Conservation (phyloP, 2,113 vertebrate species). For the Stegastes partitus region DNA sequence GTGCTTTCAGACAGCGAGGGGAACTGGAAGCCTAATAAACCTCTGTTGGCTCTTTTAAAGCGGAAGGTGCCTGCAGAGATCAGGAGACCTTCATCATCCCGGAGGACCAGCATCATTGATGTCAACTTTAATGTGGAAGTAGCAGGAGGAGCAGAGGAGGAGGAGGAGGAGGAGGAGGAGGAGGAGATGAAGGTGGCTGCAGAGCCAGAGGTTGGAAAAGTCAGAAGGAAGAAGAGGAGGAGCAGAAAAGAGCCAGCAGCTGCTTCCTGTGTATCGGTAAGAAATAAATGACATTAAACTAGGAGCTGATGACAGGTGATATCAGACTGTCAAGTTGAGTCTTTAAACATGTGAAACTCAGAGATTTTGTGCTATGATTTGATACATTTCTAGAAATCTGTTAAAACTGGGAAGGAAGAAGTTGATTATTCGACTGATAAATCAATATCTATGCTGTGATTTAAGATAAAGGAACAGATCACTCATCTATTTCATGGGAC, state of each 20-base stretch:
- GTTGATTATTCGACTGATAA: too few species aligned
- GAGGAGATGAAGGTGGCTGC: constrained; percentile 33
- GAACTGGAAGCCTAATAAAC: constrained; percentile 58
- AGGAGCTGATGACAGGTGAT: background rate
- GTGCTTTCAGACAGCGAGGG: constrained; percentile 64
- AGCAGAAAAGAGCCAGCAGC: constrained; percentile 45
- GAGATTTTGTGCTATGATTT: too few species aligned
- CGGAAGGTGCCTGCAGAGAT: constrained; percentile 70
- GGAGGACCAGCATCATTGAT: constrained; percentile 70
- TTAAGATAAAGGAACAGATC: too few species aligned
- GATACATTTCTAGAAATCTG: too few species aligned
- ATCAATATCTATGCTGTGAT: too few species aligned
- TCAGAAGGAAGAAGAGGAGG: constrained; percentile 65
- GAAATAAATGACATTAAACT: background rate
- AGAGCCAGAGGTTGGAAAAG: constrained; percentile 44
- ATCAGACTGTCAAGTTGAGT: too few species aligned
- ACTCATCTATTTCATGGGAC: too few species aligned
- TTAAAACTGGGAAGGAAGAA: too few species aligned
- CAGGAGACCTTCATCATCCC: constrained; percentile 52
- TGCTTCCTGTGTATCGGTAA: constrained; percentile 60
- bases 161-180: constrained; percentile 38
- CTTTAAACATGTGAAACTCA: too few species aligned
- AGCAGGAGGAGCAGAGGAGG: constrained; percentile 27
- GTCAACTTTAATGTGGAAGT: constrained; percentile 73
- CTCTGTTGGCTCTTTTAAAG: constrained; percentile 62